Evolutionary conservation across 2,113 vertebrate genomes (phyloP).

Genomic region (Regulus satrapa): DNA sequence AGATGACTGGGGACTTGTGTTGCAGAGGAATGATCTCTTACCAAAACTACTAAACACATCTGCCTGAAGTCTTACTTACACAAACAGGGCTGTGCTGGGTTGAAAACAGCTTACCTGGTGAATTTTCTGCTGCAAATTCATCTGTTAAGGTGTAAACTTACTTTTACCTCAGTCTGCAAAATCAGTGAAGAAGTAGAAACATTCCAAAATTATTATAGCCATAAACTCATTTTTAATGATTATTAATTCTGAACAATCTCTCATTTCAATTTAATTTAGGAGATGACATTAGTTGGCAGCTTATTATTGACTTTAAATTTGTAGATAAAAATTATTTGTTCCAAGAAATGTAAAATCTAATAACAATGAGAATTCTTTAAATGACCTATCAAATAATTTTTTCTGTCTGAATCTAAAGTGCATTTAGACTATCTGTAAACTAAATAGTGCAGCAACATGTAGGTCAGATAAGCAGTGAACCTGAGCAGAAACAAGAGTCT

Average conservation of each 20-base stretch:
- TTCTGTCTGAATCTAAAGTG: background rate
- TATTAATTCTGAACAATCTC: background rate
- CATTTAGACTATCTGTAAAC: background rate
- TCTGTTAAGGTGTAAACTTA: background rate
- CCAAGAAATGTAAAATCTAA: background rate
- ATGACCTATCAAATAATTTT: background rate
- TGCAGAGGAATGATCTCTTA: slow-evolving; percentile 17
- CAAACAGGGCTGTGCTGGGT: background rate
- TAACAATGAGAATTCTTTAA: background rate
- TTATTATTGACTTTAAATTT: background rate
- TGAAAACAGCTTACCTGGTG: background rate
- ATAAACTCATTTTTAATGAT: background rate
- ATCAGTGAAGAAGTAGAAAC: background rate
- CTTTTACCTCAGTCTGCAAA: background rate
- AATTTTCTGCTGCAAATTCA: background rate
- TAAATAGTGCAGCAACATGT: background rate
- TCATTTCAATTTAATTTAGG: background rate
- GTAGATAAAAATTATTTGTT: background rate
- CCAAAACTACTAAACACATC: background rate
- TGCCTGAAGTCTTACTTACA: background rate
- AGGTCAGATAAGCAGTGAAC: background rate
- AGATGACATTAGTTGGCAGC: background rate
- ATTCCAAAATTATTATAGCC: background rate
- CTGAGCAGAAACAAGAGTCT: background rate
- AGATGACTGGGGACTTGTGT: background rate